Evolutionary conservation across 1,140 invertebrate species (phyloP).

Genomic region (Pseudomyrmex flavicornis): DNA sequence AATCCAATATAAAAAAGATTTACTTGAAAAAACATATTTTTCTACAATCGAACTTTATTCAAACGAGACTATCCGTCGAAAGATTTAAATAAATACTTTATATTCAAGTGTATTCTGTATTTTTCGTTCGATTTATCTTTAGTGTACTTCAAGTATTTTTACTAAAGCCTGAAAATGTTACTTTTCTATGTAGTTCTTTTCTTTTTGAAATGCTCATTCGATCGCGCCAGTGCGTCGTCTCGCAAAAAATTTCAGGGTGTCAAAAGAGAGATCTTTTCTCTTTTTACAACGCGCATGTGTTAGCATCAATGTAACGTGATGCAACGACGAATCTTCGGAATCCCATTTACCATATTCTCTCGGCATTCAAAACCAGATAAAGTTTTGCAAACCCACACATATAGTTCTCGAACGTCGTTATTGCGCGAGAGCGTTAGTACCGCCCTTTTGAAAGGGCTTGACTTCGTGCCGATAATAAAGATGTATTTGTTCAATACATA

Average conservation of each 20-base stretch:
- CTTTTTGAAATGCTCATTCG: not conserved
- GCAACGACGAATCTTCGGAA: not conserved
- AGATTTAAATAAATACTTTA: too few species aligned
- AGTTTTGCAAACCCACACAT: not conserved
- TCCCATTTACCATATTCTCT: not conserved
- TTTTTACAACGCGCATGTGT: not conserved
- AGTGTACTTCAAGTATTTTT: not conserved
- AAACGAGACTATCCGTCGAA: too few species aligned
- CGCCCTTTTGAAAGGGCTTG: not conserved
- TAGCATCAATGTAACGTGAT: not conserved
- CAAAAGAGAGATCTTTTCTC: too few species aligned
- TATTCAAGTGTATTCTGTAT: too few species aligned
- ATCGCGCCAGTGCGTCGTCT: not conserved
- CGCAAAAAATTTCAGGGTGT: not conserved
- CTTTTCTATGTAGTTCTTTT: not conserved
- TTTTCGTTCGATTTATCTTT: too few species aligned
- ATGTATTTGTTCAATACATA: not conserved
- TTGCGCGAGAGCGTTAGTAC: not conserved
- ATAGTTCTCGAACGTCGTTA: not conserved
- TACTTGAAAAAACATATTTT: too few species aligned
- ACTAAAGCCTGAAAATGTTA: not conserved
- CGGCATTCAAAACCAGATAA: not conserved
- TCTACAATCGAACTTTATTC: too few species aligned
- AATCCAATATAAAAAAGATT: too few species aligned
- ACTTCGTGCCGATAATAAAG: conserved; percentile 17